Evolutionary conservation across 35 echinoderm and acorn worm genomes (phyloP).

Genomic region (Ophioderma brevispina): DNA sequence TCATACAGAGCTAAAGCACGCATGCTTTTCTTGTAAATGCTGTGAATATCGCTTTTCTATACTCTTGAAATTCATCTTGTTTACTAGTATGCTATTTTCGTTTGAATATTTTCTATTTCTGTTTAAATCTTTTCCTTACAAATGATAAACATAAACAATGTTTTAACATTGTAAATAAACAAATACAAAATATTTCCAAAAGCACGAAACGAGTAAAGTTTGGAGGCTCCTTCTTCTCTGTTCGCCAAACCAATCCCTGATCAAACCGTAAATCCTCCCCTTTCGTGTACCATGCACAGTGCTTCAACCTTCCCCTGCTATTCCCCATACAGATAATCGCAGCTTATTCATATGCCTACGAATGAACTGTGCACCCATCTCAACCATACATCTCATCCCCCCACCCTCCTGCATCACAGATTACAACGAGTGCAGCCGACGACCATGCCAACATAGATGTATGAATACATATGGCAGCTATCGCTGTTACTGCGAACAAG

Average conservation of each 20-base stretch:
- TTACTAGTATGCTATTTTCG: no score
- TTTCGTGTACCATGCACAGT: not conserved
- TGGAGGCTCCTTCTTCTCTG: constrained; percentile 1
- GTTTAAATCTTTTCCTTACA: no score
- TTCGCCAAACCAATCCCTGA: not conserved
- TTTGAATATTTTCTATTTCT: no score
- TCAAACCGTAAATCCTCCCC: not conserved
- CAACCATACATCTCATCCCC: not conserved
- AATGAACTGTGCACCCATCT: constrained; percentile 12
- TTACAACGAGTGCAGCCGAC: constrained; percentile 87
- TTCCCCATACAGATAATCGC: constrained; percentile 9
- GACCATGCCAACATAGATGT: constrained; percentile 86
- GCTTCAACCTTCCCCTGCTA: constrained; percentile 2
- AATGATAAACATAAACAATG: no score
- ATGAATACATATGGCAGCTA: constrained; percentile 94
- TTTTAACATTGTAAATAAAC: no score
- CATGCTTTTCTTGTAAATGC: no score
- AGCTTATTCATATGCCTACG: constrained; percentile 5
- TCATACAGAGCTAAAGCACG: no score
- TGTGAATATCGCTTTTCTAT: no score
- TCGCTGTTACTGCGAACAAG: constrained; percentile 90
- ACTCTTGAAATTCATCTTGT: no score
- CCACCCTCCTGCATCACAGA: constrained; percentile 55
- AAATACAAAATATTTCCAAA: no score
- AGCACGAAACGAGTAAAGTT: not conserved